phyloP scores from a whole-genome alignment of 2,888 invertebrate species.

The Falcaria lacertinaria region DNA sequence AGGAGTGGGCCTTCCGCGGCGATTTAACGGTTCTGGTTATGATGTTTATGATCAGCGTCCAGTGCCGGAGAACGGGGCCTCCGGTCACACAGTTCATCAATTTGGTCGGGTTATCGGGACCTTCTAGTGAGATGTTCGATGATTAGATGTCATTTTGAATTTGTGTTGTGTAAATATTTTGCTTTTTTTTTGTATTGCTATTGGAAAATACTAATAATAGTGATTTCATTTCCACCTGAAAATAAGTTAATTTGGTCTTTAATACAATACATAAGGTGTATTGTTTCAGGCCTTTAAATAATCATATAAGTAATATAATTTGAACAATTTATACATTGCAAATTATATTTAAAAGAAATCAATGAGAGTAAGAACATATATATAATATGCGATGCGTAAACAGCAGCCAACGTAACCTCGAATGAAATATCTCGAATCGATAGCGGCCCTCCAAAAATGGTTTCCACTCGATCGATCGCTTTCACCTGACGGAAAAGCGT shows the following conservation, averaged over 20 bases:
- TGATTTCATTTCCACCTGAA: too few relatives aligned
- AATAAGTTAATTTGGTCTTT: too few relatives aligned
- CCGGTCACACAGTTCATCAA: conserved; percentile 7
- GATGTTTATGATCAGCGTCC: conserved; percentile 35
- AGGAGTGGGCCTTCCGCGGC: conserved; percentile 61
- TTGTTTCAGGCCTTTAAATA: too few relatives aligned
- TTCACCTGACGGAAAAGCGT: conserved; percentile 65
- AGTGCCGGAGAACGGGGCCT: conserved; percentile 15
- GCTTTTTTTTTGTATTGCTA: too few relatives aligned
- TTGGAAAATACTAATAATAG: too few relatives aligned
- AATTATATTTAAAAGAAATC: not conserved
- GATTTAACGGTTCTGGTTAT: conserved; percentile 56
- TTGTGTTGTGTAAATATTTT: too few relatives aligned
- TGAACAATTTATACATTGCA: too few relatives aligned
- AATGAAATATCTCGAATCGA: conserved; percentile 7
- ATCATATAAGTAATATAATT: too few relatives aligned
- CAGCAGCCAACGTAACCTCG: not conserved
- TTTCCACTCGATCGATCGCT: conserved; percentile 56
- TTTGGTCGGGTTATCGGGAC: conserved; percentile 20
- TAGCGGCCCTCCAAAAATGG: conserved; percentile 38
- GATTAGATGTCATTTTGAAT: conserved; percentile 4
- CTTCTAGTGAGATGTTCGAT: not conserved
- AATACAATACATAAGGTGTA: too few relatives aligned
- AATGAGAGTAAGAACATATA: not conserved
- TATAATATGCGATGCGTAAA: not conserved